A percentile compares a stretch with the other conserved stretches of the same genome.
Conservation (phyloP, 2,113 vertebrate species). For the Halichoeres trimaculatus region DNA sequence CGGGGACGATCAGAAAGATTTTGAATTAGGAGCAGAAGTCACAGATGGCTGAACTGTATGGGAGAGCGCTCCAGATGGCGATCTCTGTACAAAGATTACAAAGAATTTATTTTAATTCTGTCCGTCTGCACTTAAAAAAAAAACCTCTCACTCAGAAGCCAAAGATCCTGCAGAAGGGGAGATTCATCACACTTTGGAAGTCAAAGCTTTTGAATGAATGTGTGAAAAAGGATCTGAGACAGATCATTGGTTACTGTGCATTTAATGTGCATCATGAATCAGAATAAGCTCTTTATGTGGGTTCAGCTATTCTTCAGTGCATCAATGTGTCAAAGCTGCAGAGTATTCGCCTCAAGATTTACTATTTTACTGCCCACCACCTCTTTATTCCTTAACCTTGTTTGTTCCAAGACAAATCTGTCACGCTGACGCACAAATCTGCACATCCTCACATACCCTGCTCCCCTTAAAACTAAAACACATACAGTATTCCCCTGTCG, state of each 20-base stretch:
- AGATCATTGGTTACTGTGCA: conserved; percentile 3
- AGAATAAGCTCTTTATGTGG: conserved; percentile 12
- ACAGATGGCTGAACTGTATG: conserved; percentile 64
- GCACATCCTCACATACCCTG: not conserved
- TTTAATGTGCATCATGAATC: conserved; percentile 20
- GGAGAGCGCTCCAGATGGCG: conserved; percentile 65
- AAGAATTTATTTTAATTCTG: conserved; percentile 20
- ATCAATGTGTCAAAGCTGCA: not conserved
- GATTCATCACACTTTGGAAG: not conserved
- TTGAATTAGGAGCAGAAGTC: conserved; percentile 54
- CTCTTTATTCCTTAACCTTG: not conserved
- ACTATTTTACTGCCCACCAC: not conserved
- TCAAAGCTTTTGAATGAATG: conserved; percentile 21
- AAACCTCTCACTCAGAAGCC: not conserved
- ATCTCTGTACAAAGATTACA: conserved; percentile 47
- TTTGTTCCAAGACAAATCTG: conserved; percentile 26
- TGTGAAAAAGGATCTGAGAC: conserved; percentile 5
- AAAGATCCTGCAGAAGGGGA: not conserved
- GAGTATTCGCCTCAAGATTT: conserved; percentile 17
- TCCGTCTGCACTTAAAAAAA: conserved; percentile 1
- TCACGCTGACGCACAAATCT: not conserved
- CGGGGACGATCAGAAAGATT: conserved; percentile 40
- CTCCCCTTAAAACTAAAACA: not conserved
- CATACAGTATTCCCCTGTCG: conserved; percentile 16
- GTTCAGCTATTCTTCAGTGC: not conserved